Conservation (phyloP, 35 echinoderm and acorn worm genomes). For the Ophioderma brevispina region DNA sequence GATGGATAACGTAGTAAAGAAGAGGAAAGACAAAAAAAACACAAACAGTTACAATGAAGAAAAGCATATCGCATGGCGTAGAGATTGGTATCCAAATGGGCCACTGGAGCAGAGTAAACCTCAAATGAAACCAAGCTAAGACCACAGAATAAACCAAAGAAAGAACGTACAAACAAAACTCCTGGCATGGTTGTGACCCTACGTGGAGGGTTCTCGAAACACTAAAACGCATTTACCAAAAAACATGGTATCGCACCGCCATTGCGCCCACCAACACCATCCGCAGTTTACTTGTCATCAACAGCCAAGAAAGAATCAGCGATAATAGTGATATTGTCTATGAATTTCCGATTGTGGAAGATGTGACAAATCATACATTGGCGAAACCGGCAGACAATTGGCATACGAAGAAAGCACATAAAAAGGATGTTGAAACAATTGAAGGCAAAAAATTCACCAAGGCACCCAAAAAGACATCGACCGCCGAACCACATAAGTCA, state of each 20-base stretch:
- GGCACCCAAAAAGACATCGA: background rate
- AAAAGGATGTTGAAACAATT: too few species aligned
- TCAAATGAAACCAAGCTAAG: background rate
- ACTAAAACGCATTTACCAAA: background rate
- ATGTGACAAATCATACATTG: too few species aligned
- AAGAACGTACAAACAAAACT: background rate
- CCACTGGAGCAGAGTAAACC: background rate
- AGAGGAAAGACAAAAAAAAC: background rate
- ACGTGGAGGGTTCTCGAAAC: background rate
- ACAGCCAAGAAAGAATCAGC: background rate
- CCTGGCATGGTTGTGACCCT: background rate
- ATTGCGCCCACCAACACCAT: background rate
- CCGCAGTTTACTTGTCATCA: background rate
- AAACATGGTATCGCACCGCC: background rate
- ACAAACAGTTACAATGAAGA: background rate
- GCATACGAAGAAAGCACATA: background rate
- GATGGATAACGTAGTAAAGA: background rate
- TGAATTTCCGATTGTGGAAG: background rate
- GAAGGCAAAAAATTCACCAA: background rate
- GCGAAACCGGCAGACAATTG: background rate
- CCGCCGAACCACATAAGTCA: too few species aligned
- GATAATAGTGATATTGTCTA: background rate
- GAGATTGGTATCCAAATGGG: background rate
- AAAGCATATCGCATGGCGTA: background rate
- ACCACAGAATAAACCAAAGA: too few species aligned